A percentile compares a stretch with the other conserved stretches of the same genome.
Conservation (phyloP, 2,797 vertebrate genomes). For the Cynopterus sphinx region DNA sequence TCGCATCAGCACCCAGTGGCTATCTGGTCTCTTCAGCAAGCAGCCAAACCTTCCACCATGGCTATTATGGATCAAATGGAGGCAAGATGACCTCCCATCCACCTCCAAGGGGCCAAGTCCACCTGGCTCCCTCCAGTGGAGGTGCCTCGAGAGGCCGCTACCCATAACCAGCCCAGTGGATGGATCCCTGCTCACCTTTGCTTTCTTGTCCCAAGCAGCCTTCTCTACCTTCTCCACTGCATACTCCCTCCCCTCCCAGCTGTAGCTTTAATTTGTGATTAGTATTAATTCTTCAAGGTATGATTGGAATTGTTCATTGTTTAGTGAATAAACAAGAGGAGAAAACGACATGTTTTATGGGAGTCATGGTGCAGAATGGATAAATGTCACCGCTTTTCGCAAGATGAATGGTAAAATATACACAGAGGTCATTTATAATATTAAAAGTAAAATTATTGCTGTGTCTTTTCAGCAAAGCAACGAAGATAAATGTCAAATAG, state of each 20-base stretch:
- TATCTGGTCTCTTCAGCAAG: background rate
- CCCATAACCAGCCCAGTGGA: background rate
- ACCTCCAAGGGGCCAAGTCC: background rate
- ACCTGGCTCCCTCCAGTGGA: background rate
- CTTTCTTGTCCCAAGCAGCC: background rate
- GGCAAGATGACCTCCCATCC: background rate
- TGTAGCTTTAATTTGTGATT: slow-evolving; percentile 71
- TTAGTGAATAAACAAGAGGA: slow-evolving; percentile 72
- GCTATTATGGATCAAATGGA: no score
- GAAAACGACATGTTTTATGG: slow-evolving; percentile 65
- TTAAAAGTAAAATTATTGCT: slow-evolving; percentile 74
- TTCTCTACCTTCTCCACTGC: background rate
- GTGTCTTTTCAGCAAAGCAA: slow-evolving; percentile 74
- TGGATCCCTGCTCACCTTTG: background rate
- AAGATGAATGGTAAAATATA: slow-evolving; percentile 77
- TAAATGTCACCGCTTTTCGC: slow-evolving; percentile 69
- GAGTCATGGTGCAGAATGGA: slow-evolving; percentile 37
- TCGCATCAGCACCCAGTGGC: background rate
- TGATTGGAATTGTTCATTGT: slow-evolving; percentile 66
- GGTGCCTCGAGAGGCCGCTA: background rate
- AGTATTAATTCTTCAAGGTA: slow-evolving; percentile 70
- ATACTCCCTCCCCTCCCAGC: background rate
- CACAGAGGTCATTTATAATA: slow-evolving; percentile 77
- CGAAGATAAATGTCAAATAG: slow-evolving; percentile 79
- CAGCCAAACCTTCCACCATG: background rate